Base-by-base conservation (phyloP, 2,888 invertebrate genomes). In the Mythimna ferrago region DNA sequence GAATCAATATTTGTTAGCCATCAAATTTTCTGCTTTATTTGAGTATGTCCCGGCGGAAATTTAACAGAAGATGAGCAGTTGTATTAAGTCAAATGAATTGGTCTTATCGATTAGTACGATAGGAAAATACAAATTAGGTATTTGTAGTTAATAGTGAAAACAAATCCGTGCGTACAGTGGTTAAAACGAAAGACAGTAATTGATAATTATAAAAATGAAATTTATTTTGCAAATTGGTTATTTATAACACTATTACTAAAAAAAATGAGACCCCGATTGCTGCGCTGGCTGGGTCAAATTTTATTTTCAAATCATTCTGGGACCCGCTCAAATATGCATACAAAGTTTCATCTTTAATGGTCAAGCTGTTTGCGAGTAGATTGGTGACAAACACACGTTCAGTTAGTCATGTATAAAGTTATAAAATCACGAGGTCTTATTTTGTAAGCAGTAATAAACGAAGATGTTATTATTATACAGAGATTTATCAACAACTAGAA, bases 11-110 rank as follows among this genome's bases (percentile, higher is more conserved):
- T 80, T 73, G 78, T 68, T 6, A 65, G 44, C 54, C 51, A 58
- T 69, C 66, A 51, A 73, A 68, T 73, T 68, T 76, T 72, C 71
- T 71, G 72, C 26, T 72, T 72, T 69, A 54, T 68, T 80, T 76
- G 72, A 66, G 60, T 77, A 69, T n/a, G 32, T 57, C 60, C 51
- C 58, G 35, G 9, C 53, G 57, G 35, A 69, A 67, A 65, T 62
- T 54, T 26, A 62, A 70, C 57, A 16, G 32, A 73, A 64, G 21
- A 41, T 53, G 57, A 65, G 48, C 41, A 68, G 41, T 58, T 26
- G 44, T 71, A 58, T 54, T 71, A 41, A 26, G 41, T 53, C 38
- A 44, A 71, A 66, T 62, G 65, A 6, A 3, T 51, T 54, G 14
- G 21, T 62, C 21, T 53, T 19, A 41, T 44, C 54, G 32, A 62